phyloP scores from a whole-genome alignment of 2,797 vertebrate genomes.

The Lerista edwardsae region DNA sequence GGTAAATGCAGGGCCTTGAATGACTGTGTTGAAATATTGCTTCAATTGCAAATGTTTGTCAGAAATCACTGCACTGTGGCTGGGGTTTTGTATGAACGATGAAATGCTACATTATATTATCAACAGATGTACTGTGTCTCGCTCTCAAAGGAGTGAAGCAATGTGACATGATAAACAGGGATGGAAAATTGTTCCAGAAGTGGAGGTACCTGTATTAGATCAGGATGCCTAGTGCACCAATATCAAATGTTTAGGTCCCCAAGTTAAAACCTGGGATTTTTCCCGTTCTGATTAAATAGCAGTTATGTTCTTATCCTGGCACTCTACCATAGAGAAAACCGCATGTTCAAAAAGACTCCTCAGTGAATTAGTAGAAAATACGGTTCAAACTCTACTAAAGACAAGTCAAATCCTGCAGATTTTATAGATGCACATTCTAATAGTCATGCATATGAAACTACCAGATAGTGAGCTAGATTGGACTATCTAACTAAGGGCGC shows the following conservation, averaged over 20 bases:
- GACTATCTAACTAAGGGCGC: too few relatives aligned
- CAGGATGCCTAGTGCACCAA: not conserved
- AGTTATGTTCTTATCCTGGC: not conserved
- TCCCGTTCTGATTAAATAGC: not conserved
- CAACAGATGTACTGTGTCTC: not conserved
- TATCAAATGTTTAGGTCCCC: not conserved
- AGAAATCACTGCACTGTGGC: not conserved
- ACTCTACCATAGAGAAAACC: not conserved
- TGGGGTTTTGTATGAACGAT: slow-evolving; percentile 10
- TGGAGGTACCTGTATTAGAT: not conserved
- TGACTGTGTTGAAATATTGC: slow-evolving; percentile 58
- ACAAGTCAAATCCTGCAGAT: slow-evolving; percentile 61
- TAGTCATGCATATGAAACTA: too few relatives aligned
- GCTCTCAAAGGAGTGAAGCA: not conserved
- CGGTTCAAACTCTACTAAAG: slow-evolving; percentile 49
- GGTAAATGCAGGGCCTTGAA: slow-evolving; percentile 70
- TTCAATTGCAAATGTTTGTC: not conserved
- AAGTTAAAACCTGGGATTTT: not conserved
- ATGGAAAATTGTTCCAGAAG: not conserved
- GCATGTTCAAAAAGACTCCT: not conserved
- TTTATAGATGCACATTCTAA: not conserved
- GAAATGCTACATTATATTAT: not conserved
- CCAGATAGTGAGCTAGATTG: too few relatives aligned
- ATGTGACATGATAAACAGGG: slow-evolving; percentile 3
- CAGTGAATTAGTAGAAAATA: slow-evolving; percentile 45